Conservation (phyloP, 2,113 vertebrate species). For the Epinephelus cyanopodus region DNA sequence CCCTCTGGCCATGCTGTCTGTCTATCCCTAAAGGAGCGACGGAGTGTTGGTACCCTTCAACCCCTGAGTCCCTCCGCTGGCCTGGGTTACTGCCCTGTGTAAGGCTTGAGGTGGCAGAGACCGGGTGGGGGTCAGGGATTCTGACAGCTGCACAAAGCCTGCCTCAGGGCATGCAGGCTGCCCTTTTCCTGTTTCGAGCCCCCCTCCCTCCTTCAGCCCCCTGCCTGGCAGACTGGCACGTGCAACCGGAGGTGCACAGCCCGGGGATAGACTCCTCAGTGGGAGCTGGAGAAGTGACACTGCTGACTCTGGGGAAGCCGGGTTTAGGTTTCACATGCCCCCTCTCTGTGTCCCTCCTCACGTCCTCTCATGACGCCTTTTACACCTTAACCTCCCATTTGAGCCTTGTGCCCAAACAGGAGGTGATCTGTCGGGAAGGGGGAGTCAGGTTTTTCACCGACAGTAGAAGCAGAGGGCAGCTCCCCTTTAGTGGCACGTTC, state of each 20-base stretch:
- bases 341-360: too few relatives aligned
- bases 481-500: constrained; percentile 11
- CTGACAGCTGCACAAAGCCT: constrained; percentile 69
- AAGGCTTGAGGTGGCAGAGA: constrained; percentile 44
- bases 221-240: constrained; percentile 50
- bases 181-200: constrained; percentile 35
- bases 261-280: constrained; percentile 34
- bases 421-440: neutral
- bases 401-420: constrained; percentile 1
- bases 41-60: neutral
- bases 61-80: constrained; percentile 24
- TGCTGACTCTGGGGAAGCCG: constrained; percentile 19
- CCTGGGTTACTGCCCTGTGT: constrained; percentile 30
- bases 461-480: constrained; percentile 9
- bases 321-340: neutral
- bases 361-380: too few relatives aligned
- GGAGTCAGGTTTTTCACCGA: neutral
- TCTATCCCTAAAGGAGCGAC: constrained; percentile 5
- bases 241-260: constrained; percentile 46
- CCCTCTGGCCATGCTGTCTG: neutral
- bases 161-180: constrained; percentile 48
- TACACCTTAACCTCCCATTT: neutral
- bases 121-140: constrained; percentile 36
- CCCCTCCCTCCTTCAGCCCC: neutral
- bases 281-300: constrained; percentile 35